Evolutionary conservation across 2,888 invertebrate genomes (phyloP).

Genomic region (Drosophila histrio): DNA sequence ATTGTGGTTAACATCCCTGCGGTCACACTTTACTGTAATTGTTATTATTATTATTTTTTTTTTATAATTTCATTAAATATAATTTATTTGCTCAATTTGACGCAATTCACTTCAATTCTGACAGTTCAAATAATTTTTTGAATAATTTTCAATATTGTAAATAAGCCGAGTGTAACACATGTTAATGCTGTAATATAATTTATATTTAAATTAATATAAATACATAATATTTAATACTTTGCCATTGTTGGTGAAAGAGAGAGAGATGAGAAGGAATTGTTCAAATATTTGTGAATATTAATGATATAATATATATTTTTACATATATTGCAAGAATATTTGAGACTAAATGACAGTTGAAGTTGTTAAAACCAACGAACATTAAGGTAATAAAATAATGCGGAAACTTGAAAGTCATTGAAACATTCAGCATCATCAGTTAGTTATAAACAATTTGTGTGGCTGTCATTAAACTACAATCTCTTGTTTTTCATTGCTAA

Average conservation of each 20-base stretch:
- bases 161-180: conserved; percentile 1
- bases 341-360: too few relatives aligned
- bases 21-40: conserved; percentile 38
- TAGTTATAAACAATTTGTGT: too few relatives aligned
- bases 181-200: background rate
- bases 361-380: too few relatives aligned
- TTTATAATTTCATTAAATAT: conserved; percentile 13
- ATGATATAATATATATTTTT: too few relatives aligned
- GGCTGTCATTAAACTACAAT: too few relatives aligned
- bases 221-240: too few relatives aligned
- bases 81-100: conserved; percentile 39
- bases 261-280: background rate
- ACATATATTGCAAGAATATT: too few relatives aligned
- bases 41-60: conserved; percentile 25
- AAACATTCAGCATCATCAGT: too few relatives aligned
- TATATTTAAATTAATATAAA: background rate
- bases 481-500: too few relatives aligned
- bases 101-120: conserved; percentile 54
- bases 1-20: conserved; percentile 17
- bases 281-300: too few relatives aligned
- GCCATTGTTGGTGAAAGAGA: background rate
- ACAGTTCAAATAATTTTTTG: conserved; percentile 10
- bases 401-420: too few relatives aligned
- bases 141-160: conserved; percentile 10
- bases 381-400: too few relatives aligned